Conservation (phyloP, 1,140 invertebrate species). For the Drosophila sturtevanti region DNA sequence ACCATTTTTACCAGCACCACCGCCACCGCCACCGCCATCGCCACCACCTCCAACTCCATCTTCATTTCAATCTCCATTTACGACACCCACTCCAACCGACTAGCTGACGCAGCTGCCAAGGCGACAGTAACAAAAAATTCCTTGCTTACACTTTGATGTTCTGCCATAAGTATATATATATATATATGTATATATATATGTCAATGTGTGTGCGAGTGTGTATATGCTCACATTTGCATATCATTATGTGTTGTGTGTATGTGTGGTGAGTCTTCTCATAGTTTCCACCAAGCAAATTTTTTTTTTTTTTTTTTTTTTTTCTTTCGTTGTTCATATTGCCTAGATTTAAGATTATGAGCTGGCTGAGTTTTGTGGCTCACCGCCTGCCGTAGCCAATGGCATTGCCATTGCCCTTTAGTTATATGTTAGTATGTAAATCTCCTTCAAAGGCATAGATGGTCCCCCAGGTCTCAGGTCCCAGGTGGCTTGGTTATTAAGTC, state of each 20-base stretch:
- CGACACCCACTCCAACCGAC: constrained; percentile 41
- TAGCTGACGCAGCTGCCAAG: constrained; percentile 65
- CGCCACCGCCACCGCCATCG: background rate
- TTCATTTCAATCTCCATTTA: background rate
- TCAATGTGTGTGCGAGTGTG: constrained; percentile 21
- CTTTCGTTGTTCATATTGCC: constrained; percentile 61
- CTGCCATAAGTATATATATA: constrained; percentile 33
- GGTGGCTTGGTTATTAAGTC: constrained; percentile 70
- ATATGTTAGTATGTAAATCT: constrained; percentile 73
- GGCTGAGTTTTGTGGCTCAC: constrained; percentile 69
- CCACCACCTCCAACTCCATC: background rate
- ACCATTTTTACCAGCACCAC: background rate
- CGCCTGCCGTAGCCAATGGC: constrained; percentile 39
- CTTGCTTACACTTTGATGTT: constrained; percentile 65
- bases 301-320: background rate
- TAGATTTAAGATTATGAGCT: constrained; percentile 79
- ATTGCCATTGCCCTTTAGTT: background rate
- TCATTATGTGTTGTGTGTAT: constrained; percentile 60
- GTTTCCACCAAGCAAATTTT: constrained; percentile 27
- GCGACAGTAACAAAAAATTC: constrained; percentile 20
- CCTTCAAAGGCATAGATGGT: constrained; percentile 16
- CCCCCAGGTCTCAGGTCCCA: constrained; percentile 37
- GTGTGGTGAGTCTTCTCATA: constrained; percentile 41
- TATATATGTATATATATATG: background rate
- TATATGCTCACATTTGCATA: constrained; percentile 70